These are phyloP conservation scores for Campylomormyrus tamandua DNA, from an alignment of 2,113 vertebrate species.

Conservation along the genomic window DNA sequence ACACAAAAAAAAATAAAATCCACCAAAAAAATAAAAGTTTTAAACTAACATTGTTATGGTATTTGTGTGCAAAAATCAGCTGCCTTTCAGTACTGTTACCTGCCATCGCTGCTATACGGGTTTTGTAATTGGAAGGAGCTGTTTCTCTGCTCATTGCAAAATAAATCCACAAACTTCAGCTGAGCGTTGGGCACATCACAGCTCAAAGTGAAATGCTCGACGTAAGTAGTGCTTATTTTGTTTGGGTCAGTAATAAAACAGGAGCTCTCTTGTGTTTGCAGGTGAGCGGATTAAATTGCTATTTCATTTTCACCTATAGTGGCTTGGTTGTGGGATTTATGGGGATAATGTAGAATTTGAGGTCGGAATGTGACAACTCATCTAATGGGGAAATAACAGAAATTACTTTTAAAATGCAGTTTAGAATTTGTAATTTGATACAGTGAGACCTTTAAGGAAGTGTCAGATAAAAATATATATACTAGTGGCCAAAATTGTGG, in stretches of 20 bases:
- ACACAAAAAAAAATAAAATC: constrained; percentile 35
- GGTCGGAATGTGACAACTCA: neutral
- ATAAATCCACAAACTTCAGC: neutral
- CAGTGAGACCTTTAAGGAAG: neutral
- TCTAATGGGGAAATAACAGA: neutral
- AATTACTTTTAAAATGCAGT: neutral
- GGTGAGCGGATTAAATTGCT: neutral
- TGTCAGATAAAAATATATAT: neutral
- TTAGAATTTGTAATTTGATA: neutral
- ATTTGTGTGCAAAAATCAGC: neutral
- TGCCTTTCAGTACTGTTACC: neutral
- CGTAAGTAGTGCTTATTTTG: neutral
- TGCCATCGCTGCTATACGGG: neutral
- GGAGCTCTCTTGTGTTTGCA: neutral
- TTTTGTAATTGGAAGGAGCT: neutral
- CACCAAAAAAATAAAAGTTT: constrained; percentile 60
- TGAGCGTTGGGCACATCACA: neutral
- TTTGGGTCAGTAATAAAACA: neutral
- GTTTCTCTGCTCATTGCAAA: neutral
- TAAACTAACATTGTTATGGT: constrained; percentile 50
- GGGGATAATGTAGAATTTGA: neutral
- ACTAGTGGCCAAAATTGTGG: neutral
- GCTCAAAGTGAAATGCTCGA: neutral
- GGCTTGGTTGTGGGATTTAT: neutral
- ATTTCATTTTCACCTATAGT: neutral